Evolutionary conservation across 2,888 invertebrate species (phyloP).

Genomic region (Drosophila pseudotalamancana): DNA sequence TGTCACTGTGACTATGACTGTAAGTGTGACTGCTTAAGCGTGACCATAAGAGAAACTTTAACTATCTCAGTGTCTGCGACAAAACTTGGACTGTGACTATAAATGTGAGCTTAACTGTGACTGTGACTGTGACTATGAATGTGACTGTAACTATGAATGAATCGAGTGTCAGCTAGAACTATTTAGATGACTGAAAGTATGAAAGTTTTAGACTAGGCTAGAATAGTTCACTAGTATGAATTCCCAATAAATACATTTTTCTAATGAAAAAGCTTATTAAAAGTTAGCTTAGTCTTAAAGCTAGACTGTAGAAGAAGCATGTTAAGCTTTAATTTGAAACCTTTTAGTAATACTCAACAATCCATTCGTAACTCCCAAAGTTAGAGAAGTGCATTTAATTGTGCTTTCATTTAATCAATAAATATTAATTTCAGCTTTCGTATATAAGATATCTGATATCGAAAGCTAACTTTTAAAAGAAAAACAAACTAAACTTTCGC

Average conservation of each 20-base stretch:
- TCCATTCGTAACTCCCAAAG: too few species aligned
- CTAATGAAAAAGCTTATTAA: neutral
- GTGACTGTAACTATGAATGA: neutral
- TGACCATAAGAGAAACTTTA: neutral
- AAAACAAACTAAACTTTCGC: too few species aligned
- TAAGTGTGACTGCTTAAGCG: neutral
- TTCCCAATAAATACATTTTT: neutral
- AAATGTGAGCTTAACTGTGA: conserved; percentile 2
- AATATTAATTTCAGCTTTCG: too few species aligned
- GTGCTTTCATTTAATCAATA: too few species aligned
- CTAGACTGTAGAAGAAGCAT: too few species aligned
- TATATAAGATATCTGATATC: too few species aligned
- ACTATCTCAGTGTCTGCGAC: neutral
- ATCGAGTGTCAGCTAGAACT: neutral
- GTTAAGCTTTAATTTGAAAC: too few species aligned
- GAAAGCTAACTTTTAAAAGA: too few species aligned
- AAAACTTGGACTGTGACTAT: neutral
- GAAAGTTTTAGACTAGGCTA: neutral
- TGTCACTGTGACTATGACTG: neutral
- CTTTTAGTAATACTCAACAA: too few species aligned
- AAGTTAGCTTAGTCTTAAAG: neutral
- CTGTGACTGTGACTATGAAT: neutral
- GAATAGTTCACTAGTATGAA: neutral
- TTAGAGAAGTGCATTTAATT: too few species aligned
- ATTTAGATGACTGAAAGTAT: too few species aligned